Conservation (phyloP, 1,140 invertebrate genomes). For the Oryctes rhinoceros region DNA sequence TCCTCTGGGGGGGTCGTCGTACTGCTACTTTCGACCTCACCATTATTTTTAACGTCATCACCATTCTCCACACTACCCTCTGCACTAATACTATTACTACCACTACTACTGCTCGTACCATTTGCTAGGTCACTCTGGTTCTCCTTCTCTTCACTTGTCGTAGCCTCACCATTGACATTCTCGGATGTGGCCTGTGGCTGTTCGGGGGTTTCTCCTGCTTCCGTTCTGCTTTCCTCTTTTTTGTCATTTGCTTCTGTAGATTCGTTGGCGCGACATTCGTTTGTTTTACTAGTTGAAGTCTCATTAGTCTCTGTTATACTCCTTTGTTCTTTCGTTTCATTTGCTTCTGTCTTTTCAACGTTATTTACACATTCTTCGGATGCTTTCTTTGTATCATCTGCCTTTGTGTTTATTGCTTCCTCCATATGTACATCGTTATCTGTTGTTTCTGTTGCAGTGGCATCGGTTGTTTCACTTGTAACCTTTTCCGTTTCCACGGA, state of each 20-base stretch:
- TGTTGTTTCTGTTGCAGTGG: slow-evolving; percentile 32
- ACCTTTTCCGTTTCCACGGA: too few relatives aligned
- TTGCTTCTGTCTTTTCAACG: slow-evolving; percentile 40
- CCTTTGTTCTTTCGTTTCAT: slow-evolving; percentile 28
- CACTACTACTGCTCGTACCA: slow-evolving; percentile 29
- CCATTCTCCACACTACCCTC: slow-evolving; percentile 38
- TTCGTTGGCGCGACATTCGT: too few relatives aligned
- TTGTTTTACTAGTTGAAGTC: too few relatives aligned
- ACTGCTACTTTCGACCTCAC: slow-evolving; percentile 10
- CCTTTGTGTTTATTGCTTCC: too few relatives aligned
- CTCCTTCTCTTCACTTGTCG: slow-evolving; percentile 36
- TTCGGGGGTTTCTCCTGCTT: neutral
- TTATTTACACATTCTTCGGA: slow-evolving; percentile 29
- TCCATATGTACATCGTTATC: slow-evolving; percentile 21
- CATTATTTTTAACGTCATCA: slow-evolving; percentile 37
- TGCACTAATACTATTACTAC: slow-evolving; percentile 13
- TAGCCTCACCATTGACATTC: slow-evolving; percentile 13
- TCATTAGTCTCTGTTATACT: slow-evolving; percentile 36
- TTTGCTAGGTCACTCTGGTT: slow-evolving; percentile 41
- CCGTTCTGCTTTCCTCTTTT: neutral
- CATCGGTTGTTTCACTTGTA: slow-evolving; percentile 13
- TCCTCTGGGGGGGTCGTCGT: neutral
- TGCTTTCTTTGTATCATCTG: neutral
- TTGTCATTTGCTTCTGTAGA: neutral
- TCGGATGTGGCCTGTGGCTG: neutral